Evolutionary conservation across 1,140 invertebrate species (phyloP), one percentile per base, ranked within the genome.

Genomic region (Harpegnathos saltator): DNA sequence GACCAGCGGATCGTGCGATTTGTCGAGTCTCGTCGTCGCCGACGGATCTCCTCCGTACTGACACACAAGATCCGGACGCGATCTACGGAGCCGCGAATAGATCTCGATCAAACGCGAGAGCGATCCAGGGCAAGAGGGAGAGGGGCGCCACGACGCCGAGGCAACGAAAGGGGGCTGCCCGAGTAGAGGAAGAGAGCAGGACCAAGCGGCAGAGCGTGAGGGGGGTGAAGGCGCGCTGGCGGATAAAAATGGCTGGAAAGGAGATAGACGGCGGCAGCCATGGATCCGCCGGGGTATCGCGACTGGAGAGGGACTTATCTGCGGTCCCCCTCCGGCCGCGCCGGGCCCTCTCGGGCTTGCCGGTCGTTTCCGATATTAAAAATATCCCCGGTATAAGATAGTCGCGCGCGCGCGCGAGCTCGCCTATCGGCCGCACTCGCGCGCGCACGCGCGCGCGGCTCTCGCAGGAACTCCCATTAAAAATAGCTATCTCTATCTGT

Each of bases 401-500:
- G 88, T 83, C 85, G 77, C 71, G 54, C 75, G 77, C 71, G 54
- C 75, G 75, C 38, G 38, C 38, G 38, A 52, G 69, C 80, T 66
- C 84, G 82, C 83, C 73, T 90, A 91, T 89, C 86, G 89, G 83
- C 71, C 74, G 89, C 84, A 85, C n/a, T 83, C 85, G 77, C 71
- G 54, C 75, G 77, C 71, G 54, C 75, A 65, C 38, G 38, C 38
- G 38, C 86, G 86, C 91, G 17, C 22, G n/a, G 61, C 61, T 52
- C 91, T 93, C 89, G 87, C 89, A 89, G 89, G 83, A 92, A 91
- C 87, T 85, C 91, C 90, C 88, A 93, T 92, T 92, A 93, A 93
- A 93, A 93, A 93, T 89, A 93, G 92, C 91, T 92, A 92, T 94
- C 91, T 92, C 90, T 91, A 91, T 92, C 90, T 89, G 87, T 65